phyloP scores from a whole-genome alignment of 2,797 vertebrate genomes.

The Sebastes nivosus region DNA sequence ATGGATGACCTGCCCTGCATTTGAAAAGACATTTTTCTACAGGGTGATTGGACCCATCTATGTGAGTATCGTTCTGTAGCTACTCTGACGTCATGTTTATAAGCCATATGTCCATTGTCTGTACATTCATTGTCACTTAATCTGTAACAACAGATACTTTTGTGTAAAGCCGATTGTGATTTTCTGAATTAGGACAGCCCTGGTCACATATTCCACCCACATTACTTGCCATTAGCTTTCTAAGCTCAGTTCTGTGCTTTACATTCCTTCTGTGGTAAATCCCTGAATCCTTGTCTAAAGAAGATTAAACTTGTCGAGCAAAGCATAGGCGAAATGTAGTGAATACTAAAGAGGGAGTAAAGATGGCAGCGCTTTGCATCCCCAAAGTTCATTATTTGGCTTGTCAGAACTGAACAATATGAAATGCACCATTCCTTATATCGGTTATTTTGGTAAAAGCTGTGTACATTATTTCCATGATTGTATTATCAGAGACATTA shows the following conservation, averaged over 20 bases:
- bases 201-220: conserved; percentile 12
- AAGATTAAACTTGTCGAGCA: conserved; percentile 55
- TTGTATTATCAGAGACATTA: not conserved
- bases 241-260: conserved; percentile 20
- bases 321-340: conserved; percentile 17
- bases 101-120: not conserved
- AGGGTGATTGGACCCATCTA: not conserved
- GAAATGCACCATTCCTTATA: not conserved
- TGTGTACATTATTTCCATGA: not conserved
- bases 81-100: not conserved
- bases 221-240: conserved; percentile 25
- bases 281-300: conserved; percentile 45
- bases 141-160: not conserved
- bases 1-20: not conserved
- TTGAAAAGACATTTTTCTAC: not conserved
- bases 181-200: conserved; percentile 8
- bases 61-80: conserved; percentile 46
- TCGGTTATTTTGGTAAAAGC: not conserved
- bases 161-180: not conserved
- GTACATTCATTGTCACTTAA: not conserved
- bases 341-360: conserved; percentile 20
- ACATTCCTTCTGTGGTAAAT: conserved; percentile 44
- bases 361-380: conserved; percentile 6
- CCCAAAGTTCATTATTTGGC: conserved; percentile 2
- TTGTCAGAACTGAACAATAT: conserved; percentile 1